Evolutionary conservation across 2,797 vertebrate genomes (phyloP).

Genomic region (Rousettus madagascariensis): DNA sequence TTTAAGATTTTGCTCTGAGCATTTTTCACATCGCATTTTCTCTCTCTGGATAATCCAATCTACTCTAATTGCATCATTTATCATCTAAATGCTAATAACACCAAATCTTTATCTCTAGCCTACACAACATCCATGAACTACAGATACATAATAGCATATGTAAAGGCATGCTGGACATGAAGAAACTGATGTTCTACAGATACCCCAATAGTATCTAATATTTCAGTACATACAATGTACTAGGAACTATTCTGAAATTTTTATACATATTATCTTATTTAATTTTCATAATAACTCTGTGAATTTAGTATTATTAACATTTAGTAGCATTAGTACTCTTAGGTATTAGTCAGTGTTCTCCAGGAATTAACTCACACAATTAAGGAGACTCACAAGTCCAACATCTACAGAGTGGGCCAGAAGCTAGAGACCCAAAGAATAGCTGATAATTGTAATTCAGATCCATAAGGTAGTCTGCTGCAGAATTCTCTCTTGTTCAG

Average conservation of each 20-base stretch:
- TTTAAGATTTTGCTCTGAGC: conserved; percentile 40
- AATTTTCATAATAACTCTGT: background rate
- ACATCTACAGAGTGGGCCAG: background rate
- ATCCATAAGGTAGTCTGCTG: background rate
- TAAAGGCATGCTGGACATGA: background rate
- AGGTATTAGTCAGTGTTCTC: background rate
- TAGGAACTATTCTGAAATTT: background rate
- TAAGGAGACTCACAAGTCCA: background rate
- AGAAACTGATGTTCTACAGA: background rate
- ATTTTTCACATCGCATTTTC: conserved; percentile 17
- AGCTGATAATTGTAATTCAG: background rate
- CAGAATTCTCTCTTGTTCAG: background rate
- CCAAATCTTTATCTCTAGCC: background rate
- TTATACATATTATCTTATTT: background rate
- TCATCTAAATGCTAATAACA: conserved; percentile 48
- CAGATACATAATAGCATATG: background rate
- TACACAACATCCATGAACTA: background rate
- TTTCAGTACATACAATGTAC: background rate
- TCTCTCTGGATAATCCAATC: conserved; percentile 49
- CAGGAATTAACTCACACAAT: background rate
- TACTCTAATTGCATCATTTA: conserved; percentile 60
- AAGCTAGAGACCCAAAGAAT: background rate
- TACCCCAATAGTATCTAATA: background rate
- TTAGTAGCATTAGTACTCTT: too few species aligned
- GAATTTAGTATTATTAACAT: background rate